Evolutionary conservation across 2,113 vertebrate species (phyloP), one percentile per base, ranked within the genome.

Genomic region (Ovis aries): DNA sequence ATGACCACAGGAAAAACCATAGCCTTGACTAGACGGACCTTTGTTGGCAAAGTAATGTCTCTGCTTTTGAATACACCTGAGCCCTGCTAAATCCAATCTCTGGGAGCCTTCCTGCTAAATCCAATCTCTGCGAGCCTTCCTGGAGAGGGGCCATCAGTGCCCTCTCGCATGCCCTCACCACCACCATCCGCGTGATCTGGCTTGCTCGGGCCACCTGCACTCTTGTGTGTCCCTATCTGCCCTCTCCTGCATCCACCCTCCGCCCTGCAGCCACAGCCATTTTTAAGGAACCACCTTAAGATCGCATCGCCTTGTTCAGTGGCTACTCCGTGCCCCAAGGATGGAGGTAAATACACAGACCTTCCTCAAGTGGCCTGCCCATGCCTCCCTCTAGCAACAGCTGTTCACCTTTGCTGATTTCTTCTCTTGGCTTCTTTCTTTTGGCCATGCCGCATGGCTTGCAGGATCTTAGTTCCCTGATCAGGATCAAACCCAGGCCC

Each of bases 91-190:
- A 55, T 45, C 43, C 43, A 45, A 7, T 45, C 43, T 45, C 43
- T 45, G 43, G 43, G 43, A 45, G 43, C 43, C 43, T 45, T 17
- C 50, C 48, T 3, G 2, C 23, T 9, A 33, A 64, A 23, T 23
- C 71, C 2, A 8, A 10, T 62, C 27, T 50, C 52, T 13, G 16
- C 43, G 27, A 16, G 3, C 9, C 10, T 19, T 14, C 48, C 40
- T 52, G 21, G n/a, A 33, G 17, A 9, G n/a, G 3, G 21, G 7
- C 25, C 17, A 1, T 53, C 27, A 25, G 33, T 14, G 21, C 21
- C 87, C 43, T 0, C 21, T 1, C 14, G 29, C 11, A 2, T 3
- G 3, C 7, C 43, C 43, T 19, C 9, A 2, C 14, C 0, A 2
- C 87, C 71, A 8, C 85, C 91, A 14, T 10, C 31, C 3, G 0